A percentile compares a stretch with the other conserved stretches of the same genome.
Conservation (phyloP, 2,797 vertebrate genomes). For the Diglossa cyanea region DNA sequence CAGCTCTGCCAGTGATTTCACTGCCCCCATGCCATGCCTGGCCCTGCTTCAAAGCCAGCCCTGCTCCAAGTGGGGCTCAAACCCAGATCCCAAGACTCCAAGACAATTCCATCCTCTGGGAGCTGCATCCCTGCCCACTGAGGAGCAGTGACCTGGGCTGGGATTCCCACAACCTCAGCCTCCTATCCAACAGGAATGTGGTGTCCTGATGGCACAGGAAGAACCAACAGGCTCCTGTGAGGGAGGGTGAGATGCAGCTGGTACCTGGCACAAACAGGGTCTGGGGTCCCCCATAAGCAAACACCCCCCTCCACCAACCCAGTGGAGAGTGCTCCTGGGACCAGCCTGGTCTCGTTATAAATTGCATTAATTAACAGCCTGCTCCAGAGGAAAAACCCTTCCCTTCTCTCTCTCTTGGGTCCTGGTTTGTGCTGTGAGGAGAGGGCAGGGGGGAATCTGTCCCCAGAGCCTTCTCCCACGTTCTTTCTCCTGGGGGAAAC, state of each 20-base stretch:
- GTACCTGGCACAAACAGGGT: not conserved
- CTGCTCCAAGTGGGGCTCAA: not conserved
- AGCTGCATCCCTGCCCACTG: not conserved
- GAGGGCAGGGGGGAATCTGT: not conserved
- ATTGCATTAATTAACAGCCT: not conserved
- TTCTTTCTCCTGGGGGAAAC: not conserved
- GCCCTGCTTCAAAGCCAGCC: not conserved
- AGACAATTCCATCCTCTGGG: not conserved
- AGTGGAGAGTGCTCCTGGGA: accelerated
- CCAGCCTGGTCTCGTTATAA: not conserved
- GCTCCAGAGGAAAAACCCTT: not conserved
- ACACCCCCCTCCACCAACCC: accelerated
- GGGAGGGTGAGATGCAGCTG: not conserved
- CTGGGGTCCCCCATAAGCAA: not conserved
- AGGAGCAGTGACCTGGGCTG: not conserved
- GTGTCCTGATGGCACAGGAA: not conserved
- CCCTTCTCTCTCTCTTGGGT: not conserved
- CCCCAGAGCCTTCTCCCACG: not conserved
- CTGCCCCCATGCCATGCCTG: not conserved
- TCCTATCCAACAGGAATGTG: not conserved
- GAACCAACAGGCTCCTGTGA: not conserved
- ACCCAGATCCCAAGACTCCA: not conserved
- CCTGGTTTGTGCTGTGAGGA: not conserved
- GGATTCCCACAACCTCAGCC: not conserved
- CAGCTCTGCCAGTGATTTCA: not conserved